phyloP scores from a whole-genome alignment of 2,888 invertebrate species.

The Eudemis profundana region DNA sequence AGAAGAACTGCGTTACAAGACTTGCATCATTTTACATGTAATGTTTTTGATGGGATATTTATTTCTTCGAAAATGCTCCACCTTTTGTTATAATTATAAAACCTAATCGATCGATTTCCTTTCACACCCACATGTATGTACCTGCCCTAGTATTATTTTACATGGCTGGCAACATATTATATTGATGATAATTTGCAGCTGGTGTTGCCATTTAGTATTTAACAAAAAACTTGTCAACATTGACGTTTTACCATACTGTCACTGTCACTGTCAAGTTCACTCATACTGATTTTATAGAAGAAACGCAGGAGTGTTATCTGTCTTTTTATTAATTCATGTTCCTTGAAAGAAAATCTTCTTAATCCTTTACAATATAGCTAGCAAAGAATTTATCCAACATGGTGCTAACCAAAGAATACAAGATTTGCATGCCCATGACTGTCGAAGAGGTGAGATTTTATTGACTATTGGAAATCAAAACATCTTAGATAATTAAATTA shows the following conservation, averaged over 20 bases:
- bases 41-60: no score
- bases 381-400: slow-evolving; percentile 72
- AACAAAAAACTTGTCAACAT: background rate
- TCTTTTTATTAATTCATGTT: slow-evolving; percentile 19
- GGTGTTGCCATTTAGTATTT: background rate
- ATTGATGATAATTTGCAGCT: no score
- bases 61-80: no score
- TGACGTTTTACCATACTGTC: background rate
- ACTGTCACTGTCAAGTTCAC: background rate
- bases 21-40: no score
- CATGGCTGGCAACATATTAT: no score
- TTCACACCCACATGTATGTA: background rate
- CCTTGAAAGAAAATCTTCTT: slow-evolving; percentile 25
- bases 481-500: slow-evolving; percentile 29
- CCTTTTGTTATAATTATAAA: no score
- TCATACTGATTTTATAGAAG: background rate
- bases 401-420: slow-evolving; percentile 95
- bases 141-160: background rate
- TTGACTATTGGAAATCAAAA: slow-evolving; percentile 25
- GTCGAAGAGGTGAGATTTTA: slow-evolving; percentile 92
- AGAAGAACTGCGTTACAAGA: no score
- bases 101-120: no score
- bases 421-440: slow-evolving; percentile 96
- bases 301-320: slow-evolving; percentile 19
- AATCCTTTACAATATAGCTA: background rate